Evolutionary conservation across 2,797 vertebrate species (phyloP), one percentile per base, ranked within the genome.

Genomic region (Siniperca undulata): DNA sequence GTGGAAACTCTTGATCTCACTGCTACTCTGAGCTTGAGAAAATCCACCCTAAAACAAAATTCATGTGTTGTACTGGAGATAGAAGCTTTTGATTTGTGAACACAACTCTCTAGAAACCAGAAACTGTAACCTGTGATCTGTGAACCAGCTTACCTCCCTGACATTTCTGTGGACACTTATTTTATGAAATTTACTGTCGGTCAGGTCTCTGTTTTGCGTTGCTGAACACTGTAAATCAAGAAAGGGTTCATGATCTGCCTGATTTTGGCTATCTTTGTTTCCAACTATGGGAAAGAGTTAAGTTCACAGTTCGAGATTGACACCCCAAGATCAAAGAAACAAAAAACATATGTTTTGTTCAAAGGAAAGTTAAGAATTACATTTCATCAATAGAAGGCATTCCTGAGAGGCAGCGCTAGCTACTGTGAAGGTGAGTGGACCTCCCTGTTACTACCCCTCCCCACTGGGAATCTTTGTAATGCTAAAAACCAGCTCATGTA

Each of bases 401-500:
- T 74, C 34, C 50, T 78, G 61, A 59, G 70, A 65, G 34, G 61
- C 66, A 58, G 9, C 65, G 62, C 59, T 71, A 56, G 61, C 80
- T 77, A 62, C 55, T 64, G 64, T 60, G 46, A 62, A 59, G 38
- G 36, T 74, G 60, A 71, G 19, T 22, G 60, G 46, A 78, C 53
- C n/a, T 64, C 42, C 53, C 44, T 7, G 9, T 80, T 75, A 71
- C 77, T 64, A 34, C 36, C 27, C 59, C 75, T 76, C 44, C 56
- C 75, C 75, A 65, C 30, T 72, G 82, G 80, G 66, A 86, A 82
- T 87, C 64, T 88, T 71, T 89, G 80, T 90, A 81, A 83, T 83
- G 77, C 86, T 87, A 88, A 81, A 87, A 84, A 90, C 78, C 70
- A 93, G 89, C 87, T 95, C 89, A 94, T 95, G 93, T 93, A 94